phyloP scores from a whole-genome alignment of 1,140 invertebrate genomes.

The Ceratosolen solmsi region DNA sequence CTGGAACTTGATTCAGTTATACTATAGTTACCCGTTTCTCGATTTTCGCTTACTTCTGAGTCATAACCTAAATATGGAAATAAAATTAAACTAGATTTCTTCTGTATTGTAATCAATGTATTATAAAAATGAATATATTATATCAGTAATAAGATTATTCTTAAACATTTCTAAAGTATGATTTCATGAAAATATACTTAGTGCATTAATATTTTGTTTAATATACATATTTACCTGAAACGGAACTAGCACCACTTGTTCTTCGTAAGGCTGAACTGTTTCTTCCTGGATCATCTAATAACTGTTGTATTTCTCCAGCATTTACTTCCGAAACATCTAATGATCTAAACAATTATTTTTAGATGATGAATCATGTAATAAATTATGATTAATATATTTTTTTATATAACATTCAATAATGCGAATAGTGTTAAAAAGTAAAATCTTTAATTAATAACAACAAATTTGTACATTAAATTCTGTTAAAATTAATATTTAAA shows the following conservation, averaged over 20 bases:
- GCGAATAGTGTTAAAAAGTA: no score
- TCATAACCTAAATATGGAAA: slow-evolving; percentile 78
- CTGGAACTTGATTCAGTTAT: slow-evolving; percentile 66
- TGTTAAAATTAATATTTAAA: no score
- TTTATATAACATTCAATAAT: no score
- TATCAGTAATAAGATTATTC: no score
- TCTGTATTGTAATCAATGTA: no score
- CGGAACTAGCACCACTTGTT: slow-evolving; percentile 80
- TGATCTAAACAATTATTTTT: neutral
- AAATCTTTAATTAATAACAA: no score
- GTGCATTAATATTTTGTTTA: neutral
- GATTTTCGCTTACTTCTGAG: slow-evolving; percentile 82
- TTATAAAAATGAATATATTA: neutral
- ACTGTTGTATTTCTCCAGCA: slow-evolving; percentile 64
- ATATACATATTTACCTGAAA: slow-evolving; percentile 75
- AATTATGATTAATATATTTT: neutral
- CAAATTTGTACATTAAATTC: no score
- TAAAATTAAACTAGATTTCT: neutral
- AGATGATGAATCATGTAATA: neutral
- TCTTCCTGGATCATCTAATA: slow-evolving; percentile 72
- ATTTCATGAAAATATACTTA: no score
- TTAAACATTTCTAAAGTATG: no score
- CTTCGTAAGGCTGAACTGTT: slow-evolving; percentile 72
- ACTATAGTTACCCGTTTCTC: slow-evolving; percentile 73
- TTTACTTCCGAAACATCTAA: slow-evolving; percentile 55